Evolutionary conservation across 2,888 invertebrate species (phyloP), one percentile per base, ranked within the genome.

Genomic region (Chymomyza procnemis): DNA sequence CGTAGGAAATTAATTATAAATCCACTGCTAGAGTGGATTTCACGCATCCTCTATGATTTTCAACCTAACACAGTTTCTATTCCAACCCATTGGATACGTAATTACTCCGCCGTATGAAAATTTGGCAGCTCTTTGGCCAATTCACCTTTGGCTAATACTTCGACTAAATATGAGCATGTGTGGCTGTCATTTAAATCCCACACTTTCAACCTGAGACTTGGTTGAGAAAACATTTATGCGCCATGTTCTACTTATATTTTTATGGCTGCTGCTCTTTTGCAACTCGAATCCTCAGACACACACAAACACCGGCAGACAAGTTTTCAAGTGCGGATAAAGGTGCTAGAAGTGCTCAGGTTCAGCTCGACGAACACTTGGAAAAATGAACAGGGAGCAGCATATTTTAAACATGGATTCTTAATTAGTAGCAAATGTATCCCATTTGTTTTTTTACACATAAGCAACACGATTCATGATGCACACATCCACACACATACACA

Each of bases 321-420:
- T 61, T 34, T n/a, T 9, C 19, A 41, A n/a, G 21, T 22, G 5
- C 16, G 26, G 16, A 54, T 26, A 57, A 64, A 56, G n/a, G 22
- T 46, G 52, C 52, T 14, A n/a, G 41, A 55, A 60, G 12, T 47
- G 48, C 73, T 41, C 57, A 66, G 66, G 64, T 61, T 62, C 66
- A 69, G 64, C 73, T 73, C 61, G 16, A 50, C 61, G 16, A 50
- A 61, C 55, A 61, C 67, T 69, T 54, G 54, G 54, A 61, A 64
- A 50, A 50, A 50, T 57, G 69, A 69, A 67, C 66, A 78, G 61
- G 75, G 64, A 81, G 78, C 83, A 81, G 78, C 83, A 88, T 84
- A 85, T 85, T 81, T 87, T 71, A 87, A 87, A 89, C 89, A 89
- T 83, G 88, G 83, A 79, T 89, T 88, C 81, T 88, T 89, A 89